phyloP scores from a whole-genome alignment of 2,113 vertebrate genomes.

The Brachirus orientalis region DNA sequence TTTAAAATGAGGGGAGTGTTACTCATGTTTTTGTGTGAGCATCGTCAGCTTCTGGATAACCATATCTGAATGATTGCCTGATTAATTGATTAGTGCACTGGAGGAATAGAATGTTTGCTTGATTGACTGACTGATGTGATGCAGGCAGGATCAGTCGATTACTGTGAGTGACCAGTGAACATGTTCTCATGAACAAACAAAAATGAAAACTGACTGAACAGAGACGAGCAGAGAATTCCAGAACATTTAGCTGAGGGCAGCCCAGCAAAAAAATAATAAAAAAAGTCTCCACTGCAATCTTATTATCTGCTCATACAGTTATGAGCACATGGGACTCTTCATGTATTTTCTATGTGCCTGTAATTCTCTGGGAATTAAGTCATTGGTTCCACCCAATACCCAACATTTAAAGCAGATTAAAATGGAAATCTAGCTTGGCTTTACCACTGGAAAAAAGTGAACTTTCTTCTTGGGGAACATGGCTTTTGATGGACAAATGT shows the following conservation, averaged over 20 bases:
- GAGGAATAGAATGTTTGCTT: slow-evolving; percentile 50
- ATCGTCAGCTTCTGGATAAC: slow-evolving; percentile 47
- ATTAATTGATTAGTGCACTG: slow-evolving; percentile 62
- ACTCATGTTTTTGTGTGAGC: slow-evolving; percentile 46
- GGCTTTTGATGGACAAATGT: slow-evolving; percentile 13
- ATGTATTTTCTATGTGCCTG: too few species aligned
- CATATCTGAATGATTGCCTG: slow-evolving; percentile 47
- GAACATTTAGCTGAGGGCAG: too few species aligned
- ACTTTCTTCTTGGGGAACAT: slow-evolving; percentile 19
- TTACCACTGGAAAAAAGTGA: not conserved
- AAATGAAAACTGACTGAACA: not conserved
- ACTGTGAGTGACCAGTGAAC: not conserved
- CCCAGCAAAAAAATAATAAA: too few species aligned
- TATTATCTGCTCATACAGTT: too few species aligned
- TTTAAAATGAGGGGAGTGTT: slow-evolving; percentile 48
- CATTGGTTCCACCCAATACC: too few species aligned
- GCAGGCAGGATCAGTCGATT: slow-evolving; percentile 20
- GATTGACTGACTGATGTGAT: slow-evolving; percentile 56
- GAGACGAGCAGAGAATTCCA: not conserved
- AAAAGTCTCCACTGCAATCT: too few species aligned
- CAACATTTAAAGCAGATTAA: too few species aligned
- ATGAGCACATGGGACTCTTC: too few species aligned
- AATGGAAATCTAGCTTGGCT: too few species aligned
- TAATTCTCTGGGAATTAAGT: too few species aligned
- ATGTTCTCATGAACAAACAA: not conserved